Evolutionary conservation across 2,113 vertebrate genomes (phyloP).

Genomic region (Phyllopteryx taeniolatus): DNA sequence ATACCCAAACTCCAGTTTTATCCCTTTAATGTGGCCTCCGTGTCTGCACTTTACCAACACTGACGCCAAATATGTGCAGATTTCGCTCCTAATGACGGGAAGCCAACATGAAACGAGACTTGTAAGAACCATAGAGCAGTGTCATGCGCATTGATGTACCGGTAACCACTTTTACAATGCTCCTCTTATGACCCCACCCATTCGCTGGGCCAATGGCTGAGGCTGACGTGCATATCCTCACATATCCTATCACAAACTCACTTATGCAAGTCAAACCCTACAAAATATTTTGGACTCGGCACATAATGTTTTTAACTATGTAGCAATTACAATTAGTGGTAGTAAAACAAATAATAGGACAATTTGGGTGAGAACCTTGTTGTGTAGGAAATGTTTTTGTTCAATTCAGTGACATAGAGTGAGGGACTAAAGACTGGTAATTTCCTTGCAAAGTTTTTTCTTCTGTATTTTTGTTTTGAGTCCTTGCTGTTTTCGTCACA

Average conservation of each 20-base stretch:
- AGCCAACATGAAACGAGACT: conserved; percentile 43
- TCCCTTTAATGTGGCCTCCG: conserved; percentile 57
- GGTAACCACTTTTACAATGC: conserved; percentile 32
- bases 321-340: conserved; percentile 21
- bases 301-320: conserved; percentile 31
- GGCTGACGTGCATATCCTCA: conserved; percentile 22
- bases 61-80: conserved; percentile 43
- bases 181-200: conserved; percentile 23
- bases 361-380: conserved; percentile 33
- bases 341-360: conserved; percentile 31
- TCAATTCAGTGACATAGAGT: conserved; percentile 34
- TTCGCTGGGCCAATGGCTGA: conserved; percentile 21
- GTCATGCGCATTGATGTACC: conserved; percentile 44
- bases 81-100: conserved; percentile 47
- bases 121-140: conserved; percentile 37
- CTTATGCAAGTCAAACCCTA: conserved; percentile 11
- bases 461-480: conserved; percentile 56
- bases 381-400: conserved; percentile 56
- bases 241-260: conserved; percentile 16
- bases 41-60: conserved; percentile 37
- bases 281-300: conserved; percentile 39
- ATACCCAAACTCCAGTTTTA: conserved; percentile 48
- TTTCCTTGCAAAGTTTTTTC: conserved; percentile 55
- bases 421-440: conserved; percentile 21
- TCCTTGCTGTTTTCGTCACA: conserved; percentile 58